A percentile compares a stretch with the other conserved stretches of the same genome.
Evolutionary conservation across 2,888 invertebrate genomes (phyloP).

Genomic region (Tachina lurida): DNA sequence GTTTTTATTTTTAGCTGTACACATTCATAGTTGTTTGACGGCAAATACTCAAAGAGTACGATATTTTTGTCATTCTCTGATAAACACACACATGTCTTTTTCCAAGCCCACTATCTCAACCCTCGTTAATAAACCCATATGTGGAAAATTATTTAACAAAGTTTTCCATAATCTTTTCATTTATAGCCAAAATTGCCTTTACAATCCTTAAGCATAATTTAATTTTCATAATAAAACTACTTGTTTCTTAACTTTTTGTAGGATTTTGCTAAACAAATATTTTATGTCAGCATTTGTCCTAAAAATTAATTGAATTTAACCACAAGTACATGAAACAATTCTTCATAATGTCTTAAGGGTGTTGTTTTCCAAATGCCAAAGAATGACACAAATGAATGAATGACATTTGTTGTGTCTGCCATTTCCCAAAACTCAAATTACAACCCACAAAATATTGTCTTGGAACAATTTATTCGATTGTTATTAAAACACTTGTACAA

Average conservation of each 20-base stretch:
- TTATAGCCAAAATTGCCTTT: constrained; percentile 35
- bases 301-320: constrained; percentile 71
- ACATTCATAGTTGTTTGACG: no score
- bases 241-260: constrained; percentile 26
- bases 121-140: constrained; percentile 13
- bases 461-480: constrained; percentile 70
- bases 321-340: constrained; percentile 69
- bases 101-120: background rate
- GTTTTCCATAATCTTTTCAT: background rate
- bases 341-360: constrained; percentile 59
- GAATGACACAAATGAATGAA: constrained; percentile 64
- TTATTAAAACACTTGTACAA: constrained; percentile 81
- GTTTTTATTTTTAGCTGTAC: no score
- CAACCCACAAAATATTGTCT: constrained; percentile 25
- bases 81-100: no score
- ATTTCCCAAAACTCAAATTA: constrained; percentile 40
- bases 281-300: constrained; percentile 54
- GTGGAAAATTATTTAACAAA: background rate
- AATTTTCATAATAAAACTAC: constrained; percentile 79
- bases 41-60: no score
- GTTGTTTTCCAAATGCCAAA: constrained; percentile 15
- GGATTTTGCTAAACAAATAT: constrained; percentile 19
- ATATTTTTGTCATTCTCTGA: no score
- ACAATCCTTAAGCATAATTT: constrained; percentile 80
- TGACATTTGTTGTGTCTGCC: constrained; percentile 72